Conservation (phyloP, 2,113 vertebrate species). For the Rattus norvegicus region GRCr8 NC_086024.1:103005501-103006000, state of each 20-base stretch:
- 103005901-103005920: not conserved
- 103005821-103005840: not conserved
- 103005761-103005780: not conserved
- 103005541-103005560: slow-evolving; percentile 48
- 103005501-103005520: not conserved
- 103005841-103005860: slow-evolving; percentile 59
- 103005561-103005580: slow-evolving; percentile 46
- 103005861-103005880: slow-evolving; percentile 45
- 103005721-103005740: slow-evolving; percentile 25
- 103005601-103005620: slow-evolving; percentile 43
- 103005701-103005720: slow-evolving; percentile 36
- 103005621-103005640: not conserved
- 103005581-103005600: slow-evolving; percentile 6
- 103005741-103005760: slow-evolving; percentile 50
- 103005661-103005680: slow-evolving; percentile 5
- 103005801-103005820: not conserved
- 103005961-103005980: slow-evolving; percentile 40
- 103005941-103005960: slow-evolving; percentile 31
- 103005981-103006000: slow-evolving; percentile 19
- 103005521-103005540: slow-evolving; percentile 8
- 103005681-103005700: slow-evolving; percentile 4
- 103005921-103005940: not conserved
- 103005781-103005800: not conserved
- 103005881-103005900: not conserved
- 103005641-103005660: slow-evolving; percentile 46